Percentiles rank a stretch among this genome's conserved stretches.
Evolutionary conservation across 2,113 vertebrate genomes (phyloP).

Genomic region (Trematomus loennbergii): DNA sequence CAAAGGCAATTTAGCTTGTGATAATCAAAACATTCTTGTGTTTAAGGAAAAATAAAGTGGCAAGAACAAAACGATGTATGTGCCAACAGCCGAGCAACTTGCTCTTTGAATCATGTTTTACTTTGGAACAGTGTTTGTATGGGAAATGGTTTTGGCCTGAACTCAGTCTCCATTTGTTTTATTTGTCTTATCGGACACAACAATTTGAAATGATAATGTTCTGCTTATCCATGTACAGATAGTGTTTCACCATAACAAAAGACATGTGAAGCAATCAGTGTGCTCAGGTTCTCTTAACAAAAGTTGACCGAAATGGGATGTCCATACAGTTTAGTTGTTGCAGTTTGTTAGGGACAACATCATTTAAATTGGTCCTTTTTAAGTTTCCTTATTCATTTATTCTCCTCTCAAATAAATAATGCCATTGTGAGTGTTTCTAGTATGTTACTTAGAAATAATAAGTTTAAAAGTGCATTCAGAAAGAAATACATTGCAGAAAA

Average conservation of each 20-base stretch:
- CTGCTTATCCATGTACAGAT: not conserved
- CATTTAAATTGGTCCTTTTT: not conserved
- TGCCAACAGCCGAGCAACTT: conserved; percentile 35
- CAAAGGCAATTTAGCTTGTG: conserved; percentile 19
- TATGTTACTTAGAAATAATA: no score
- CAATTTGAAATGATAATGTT: not conserved
- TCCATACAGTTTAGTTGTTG: not conserved
- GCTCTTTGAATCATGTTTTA: conserved; percentile 13
- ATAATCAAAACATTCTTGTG: conserved; percentile 22
- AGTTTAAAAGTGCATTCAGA: no score
- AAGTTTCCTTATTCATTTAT: not conserved
- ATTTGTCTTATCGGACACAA: conserved; percentile 38
- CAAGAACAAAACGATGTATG: conserved; percentile 1
- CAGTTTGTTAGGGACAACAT: not conserved
- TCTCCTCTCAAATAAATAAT: conserved; percentile 1
- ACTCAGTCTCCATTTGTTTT: conserved; percentile 9
- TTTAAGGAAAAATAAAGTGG: conserved; percentile 39
- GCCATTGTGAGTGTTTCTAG: not conserved
- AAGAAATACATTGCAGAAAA: no score
- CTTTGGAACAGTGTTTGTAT: conserved; percentile 31
- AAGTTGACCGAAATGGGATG: not conserved
- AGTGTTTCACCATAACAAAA: conserved; percentile 28
- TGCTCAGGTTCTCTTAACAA: conserved; percentile 18
- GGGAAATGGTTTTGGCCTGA: conserved; percentile 11
- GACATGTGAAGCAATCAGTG: conserved; percentile 14